Evolutionary conservation across 2,113 vertebrate genomes (phyloP).

Genomic region (Todiramphus chloris): DNA sequence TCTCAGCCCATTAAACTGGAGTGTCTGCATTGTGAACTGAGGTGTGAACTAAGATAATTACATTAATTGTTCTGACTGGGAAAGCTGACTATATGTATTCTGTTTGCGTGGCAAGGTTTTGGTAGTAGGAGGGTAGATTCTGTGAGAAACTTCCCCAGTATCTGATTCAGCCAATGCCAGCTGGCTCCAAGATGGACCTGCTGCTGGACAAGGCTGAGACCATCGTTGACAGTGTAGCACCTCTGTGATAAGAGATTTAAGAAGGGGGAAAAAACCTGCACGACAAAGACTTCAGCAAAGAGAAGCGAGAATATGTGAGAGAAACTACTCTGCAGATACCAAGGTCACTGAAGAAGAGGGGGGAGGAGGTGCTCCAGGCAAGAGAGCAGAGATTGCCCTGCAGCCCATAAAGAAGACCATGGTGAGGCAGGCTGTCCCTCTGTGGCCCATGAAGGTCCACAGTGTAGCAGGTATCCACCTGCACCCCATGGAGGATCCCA

Average conservation of each 20-base stretch:
- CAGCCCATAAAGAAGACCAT: too few relatives aligned
- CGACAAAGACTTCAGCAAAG: too few relatives aligned
- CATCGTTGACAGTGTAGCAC: too few relatives aligned
- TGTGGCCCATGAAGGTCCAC: too few relatives aligned
- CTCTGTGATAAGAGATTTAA: not conserved
- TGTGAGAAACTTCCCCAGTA: not conserved
- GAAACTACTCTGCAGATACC: not conserved
- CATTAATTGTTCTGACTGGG: constrained; percentile 46
- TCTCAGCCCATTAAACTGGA: constrained; percentile 50
- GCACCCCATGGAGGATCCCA: too few relatives aligned
- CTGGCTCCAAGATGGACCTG: not conserved
- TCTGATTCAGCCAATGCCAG: not conserved
- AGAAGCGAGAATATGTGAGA: not conserved
- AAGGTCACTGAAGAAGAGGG: too few relatives aligned
- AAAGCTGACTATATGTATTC: not conserved
- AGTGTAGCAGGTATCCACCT: too few relatives aligned
- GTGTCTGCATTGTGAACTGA: constrained; percentile 48
- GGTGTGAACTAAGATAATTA: constrained; percentile 64
- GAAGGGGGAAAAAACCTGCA: not conserved
- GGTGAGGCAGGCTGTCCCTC: too few relatives aligned
- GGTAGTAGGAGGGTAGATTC: not conserved
- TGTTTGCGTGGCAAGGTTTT: not conserved
- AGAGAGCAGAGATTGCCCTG: too few relatives aligned
- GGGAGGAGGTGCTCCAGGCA: too few relatives aligned
- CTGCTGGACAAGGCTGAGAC: not conserved